Conservation (phyloP, 2,888 invertebrate genomes). For the Melitaea athalia region DNA sequence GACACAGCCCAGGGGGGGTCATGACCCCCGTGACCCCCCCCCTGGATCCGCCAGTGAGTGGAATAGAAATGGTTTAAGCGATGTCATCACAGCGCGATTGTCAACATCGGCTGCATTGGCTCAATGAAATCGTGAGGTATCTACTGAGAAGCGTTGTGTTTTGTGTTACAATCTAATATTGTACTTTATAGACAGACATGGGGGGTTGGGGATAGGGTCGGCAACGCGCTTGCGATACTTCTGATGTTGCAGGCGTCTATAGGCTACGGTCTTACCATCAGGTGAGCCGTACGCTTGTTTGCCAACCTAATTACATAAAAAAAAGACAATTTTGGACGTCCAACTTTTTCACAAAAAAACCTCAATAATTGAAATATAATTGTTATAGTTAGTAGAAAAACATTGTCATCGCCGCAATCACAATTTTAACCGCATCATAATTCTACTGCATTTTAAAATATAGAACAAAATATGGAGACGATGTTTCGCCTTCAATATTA, state of each 20-base stretch:
- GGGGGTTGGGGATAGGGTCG: no score
- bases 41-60: no score
- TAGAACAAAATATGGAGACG: conserved; percentile 21
- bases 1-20: no score
- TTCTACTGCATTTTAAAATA: conserved; percentile 21
- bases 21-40: no score
- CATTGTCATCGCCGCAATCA: neutral
- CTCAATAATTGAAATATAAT: neutral
- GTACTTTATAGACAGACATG: neutral
- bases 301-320: no score
- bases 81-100: conserved; percentile 62
- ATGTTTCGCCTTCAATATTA: conserved; percentile 25
- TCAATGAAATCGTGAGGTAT: conserved; percentile 61
- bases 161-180: neutral
- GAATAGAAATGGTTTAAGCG: conserved; percentile 57
- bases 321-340: neutral
- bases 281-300: no score
- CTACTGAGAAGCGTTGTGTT: conserved; percentile 51
- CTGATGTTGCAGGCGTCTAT: no score
- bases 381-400: neutral
- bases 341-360: neutral
- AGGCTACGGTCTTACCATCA: no score
- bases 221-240: no score
- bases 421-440: conserved; percentile 1
- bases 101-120: conserved; percentile 54